These are phyloP conservation scores for Plagiodera versicolora DNA, from an alignment of 2,888 invertebrate genomes.

Conservation along the genomic window DNA sequence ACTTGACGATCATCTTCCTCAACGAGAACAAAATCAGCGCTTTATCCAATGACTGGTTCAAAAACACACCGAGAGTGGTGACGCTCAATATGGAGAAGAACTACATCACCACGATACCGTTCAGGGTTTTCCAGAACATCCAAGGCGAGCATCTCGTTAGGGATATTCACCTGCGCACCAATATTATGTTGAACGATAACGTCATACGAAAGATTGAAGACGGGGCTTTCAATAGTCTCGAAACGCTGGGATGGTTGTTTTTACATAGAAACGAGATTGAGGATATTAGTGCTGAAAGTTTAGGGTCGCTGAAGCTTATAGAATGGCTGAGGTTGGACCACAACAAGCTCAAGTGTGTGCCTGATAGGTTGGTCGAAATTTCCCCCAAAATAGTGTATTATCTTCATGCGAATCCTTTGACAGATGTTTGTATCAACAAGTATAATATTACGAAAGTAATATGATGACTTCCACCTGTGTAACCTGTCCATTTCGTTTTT, in stretches of 20 bases:
- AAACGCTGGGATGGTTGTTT: constrained; percentile 40
- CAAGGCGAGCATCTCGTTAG: constrained; percentile 32
- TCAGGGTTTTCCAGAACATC: constrained; percentile 37
- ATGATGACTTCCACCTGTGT: constrained; percentile 12
- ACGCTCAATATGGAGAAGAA: constrained; percentile 41
- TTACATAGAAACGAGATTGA: constrained; percentile 40
- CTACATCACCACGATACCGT: constrained; percentile 36
- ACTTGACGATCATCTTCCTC: constrained; percentile 39
- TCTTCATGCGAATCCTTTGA: constrained; percentile 45
- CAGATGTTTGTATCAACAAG: constrained; percentile 41
- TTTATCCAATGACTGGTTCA: constrained; percentile 41
- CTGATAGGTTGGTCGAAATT: constrained; percentile 42
- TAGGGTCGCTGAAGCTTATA: constrained; percentile 41
- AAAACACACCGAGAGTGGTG: constrained; percentile 37
- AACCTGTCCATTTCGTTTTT: background rate
- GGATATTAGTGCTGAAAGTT: constrained; percentile 38
- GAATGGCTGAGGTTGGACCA: constrained; percentile 47
- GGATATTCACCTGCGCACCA: constrained; percentile 33
- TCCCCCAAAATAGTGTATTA: constrained; percentile 46
- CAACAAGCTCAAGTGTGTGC: constrained; percentile 44
- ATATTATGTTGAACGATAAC: constrained; percentile 40
- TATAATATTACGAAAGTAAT: constrained; percentile 32
- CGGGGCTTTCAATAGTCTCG: constrained; percentile 40
- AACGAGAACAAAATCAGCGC: constrained; percentile 40
- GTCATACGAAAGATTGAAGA: constrained; percentile 39